Base-by-base conservation (phyloP, 2,113 vertebrate genomes). In the Pterocles gutturalis region DNA sequence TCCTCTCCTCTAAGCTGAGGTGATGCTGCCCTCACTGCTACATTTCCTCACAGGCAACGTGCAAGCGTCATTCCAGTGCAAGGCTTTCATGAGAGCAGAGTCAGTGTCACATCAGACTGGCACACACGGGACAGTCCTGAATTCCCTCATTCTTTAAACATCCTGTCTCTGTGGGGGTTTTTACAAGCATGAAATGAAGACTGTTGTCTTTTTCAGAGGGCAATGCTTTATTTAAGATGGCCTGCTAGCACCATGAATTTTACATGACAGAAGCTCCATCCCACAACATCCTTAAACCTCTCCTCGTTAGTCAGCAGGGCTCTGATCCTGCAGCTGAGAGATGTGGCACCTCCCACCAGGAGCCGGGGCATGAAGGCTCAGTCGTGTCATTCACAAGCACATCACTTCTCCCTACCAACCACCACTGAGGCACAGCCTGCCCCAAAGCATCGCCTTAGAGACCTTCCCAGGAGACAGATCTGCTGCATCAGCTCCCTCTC, bases 181-280 rank as follows among this genome's bases (percentile, higher is more conserved):
- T 46, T 25, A 55, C 9, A 41, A 87, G 53, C 28, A 58, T 24
- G n/a, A 91, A 95, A 84, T 87, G 22, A 94, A 93, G 61, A 89
- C 31, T 83, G 78, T 17, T 69, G 48, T 65, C 73, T 89, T 81
- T 53, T 87, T 72, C 73, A 73, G 41, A 72, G 6, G 13, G 16
- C 53, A 61, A 89, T 92, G 48, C 85, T 91, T 95, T 89, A 92
- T 96, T 92, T 92, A 87, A 72, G 45, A 89, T 26, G 45, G 81
- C 57, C 80, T 87, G 53, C 69, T 60, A 92, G 73, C 41, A 69
- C 41, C 73, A 91, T 91, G 80, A 95, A 97, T 96, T 95, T 92
- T 92, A 89, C 48, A 92, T 89, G 72, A 82, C 61, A 79, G 67
- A 53, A 91, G 53, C 48, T 87, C 54, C 36, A 93, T 91, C 53